Percentiles rank a stretch among this genome's conserved stretches.
These are phyloP conservation scores for Scomber scombrus DNA, from an alignment of 2,113 vertebrate species.

Conservation along the genomic window DNA sequence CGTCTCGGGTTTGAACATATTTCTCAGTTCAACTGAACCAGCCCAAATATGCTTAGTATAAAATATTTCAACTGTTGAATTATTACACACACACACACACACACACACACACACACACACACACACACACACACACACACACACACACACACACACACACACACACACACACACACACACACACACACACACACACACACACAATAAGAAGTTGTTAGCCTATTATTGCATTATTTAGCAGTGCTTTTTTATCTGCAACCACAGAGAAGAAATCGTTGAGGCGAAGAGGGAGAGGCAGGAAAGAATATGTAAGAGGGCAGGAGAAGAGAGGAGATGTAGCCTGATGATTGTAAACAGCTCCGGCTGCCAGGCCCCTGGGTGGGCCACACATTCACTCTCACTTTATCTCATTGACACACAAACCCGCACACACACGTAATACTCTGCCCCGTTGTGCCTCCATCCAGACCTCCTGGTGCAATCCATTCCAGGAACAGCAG, in stretches of 20 bases:
- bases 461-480: slow-evolving; percentile 64
- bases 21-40: not conserved
- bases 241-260: slow-evolving; percentile 34
- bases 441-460: slow-evolving; percentile 56
- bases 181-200: too few species aligned
- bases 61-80: not conserved
- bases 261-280: slow-evolving; percentile 23
- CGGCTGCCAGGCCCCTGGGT: slow-evolving; percentile 78
- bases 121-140: too few species aligned
- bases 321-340: slow-evolving; percentile 63
- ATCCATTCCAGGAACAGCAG: slow-evolving; percentile 60
- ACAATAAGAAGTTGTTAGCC: not conserved
- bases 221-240: slow-evolving; percentile 49
- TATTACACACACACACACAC: not conserved
- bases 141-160: too few species aligned
- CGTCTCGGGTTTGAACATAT: not conserved
- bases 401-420: slow-evolving; percentile 72
- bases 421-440: slow-evolving; percentile 35
- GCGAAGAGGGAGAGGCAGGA: slow-evolving; percentile 58
- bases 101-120: not conserved
- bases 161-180: too few species aligned
- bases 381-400: slow-evolving; percentile 78
- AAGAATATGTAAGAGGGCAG: slow-evolving; percentile 53
- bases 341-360: slow-evolving; percentile 80
- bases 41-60: not conserved